Percentiles rank a stretch among this genome's conserved stretches.
Conservation (phyloP, 2,888 invertebrate species). For the Phania funesta region DNA sequence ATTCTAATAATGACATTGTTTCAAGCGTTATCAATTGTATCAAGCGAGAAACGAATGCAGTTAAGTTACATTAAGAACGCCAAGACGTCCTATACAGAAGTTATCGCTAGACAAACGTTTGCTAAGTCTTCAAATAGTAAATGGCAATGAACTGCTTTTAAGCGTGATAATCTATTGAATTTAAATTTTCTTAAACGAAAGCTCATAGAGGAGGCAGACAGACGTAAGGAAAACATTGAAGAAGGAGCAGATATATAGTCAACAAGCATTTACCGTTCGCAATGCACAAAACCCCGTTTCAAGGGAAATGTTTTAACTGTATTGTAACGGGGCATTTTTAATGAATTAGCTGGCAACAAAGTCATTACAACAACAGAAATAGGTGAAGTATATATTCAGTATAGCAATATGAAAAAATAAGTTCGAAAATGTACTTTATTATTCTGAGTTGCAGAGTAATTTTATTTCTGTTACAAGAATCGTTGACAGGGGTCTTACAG, state of each 20-base stretch:
- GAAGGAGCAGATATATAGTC: constrained; percentile 25
- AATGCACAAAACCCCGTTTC: neutral
- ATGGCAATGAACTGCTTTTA: neutral
- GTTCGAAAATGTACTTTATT: constrained; percentile 55
- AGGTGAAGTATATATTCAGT: constrained; percentile 57
- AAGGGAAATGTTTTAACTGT: too few species aligned
- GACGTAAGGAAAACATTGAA: constrained; percentile 38
- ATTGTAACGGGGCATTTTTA: neutral
- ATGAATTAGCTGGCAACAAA: constrained; percentile 59
- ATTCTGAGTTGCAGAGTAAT: constrained; percentile 53
- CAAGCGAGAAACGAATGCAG: too few species aligned
- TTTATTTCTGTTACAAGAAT: constrained; percentile 64
- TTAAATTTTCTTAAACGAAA: neutral
- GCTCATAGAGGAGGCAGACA: neutral
- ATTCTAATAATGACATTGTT: too few species aligned
- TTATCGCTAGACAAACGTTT: neutral
- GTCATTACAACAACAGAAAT: constrained; percentile 55
- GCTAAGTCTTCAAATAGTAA: neutral
- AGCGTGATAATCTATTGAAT: neutral
- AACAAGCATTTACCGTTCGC: too few species aligned
- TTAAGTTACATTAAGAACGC: too few species aligned
- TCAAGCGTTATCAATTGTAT: too few species aligned
- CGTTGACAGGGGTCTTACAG: constrained; percentile 61
- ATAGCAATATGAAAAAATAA: neutral
- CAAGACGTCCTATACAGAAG: neutral